A percentile compares a stretch with the other conserved stretches of the same genome.
Conservation (phyloP, 2,888 invertebrate genomes). For the Cheilosia vulpina region DNA sequence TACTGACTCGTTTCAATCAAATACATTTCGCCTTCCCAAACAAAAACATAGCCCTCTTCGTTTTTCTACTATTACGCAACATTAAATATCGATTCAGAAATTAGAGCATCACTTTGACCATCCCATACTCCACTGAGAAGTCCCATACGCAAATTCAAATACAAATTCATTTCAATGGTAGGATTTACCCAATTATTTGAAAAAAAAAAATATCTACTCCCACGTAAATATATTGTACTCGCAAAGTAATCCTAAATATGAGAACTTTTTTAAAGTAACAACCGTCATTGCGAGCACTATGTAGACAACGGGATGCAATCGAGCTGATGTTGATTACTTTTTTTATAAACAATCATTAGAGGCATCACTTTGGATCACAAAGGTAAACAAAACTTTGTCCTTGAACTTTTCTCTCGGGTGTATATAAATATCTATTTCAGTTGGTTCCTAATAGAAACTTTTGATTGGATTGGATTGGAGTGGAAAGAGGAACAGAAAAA, state of each 20-base stretch:
- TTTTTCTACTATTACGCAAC: too few species aligned
- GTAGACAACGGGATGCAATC: conserved; percentile 34
- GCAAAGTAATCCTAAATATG: conserved; percentile 18
- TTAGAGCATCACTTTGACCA: too few species aligned
- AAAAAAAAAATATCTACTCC: not conserved
- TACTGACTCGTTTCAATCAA: too few species aligned
- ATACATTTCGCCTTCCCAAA: too few species aligned
- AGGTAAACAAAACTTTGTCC: conserved; percentile 64
- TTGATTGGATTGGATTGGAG: conserved; percentile 39
- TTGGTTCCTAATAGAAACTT: conserved; percentile 34
- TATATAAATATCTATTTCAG: conserved; percentile 1
- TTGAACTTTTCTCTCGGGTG: conserved; percentile 26
- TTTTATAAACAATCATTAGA: conserved; percentile 46
- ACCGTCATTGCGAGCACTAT: conserved; percentile 17
- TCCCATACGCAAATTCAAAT: too few species aligned
- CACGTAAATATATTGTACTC: conserved; percentile 27
- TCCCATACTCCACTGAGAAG: too few species aligned
- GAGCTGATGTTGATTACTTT: conserved; percentile 40
- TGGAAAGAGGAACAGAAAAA: not conserved
- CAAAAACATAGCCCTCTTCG: too few species aligned
- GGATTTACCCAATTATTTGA: conserved; percentile 2
- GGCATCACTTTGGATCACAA: conserved; percentile 25
- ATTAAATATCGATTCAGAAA: too few species aligned
- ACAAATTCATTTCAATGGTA: too few species aligned
- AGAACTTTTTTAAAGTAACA: conserved; percentile 40